Evolutionary conservation across 2,888 invertebrate species (phyloP).

Genomic region (Boloria euphrosyne): DNA sequence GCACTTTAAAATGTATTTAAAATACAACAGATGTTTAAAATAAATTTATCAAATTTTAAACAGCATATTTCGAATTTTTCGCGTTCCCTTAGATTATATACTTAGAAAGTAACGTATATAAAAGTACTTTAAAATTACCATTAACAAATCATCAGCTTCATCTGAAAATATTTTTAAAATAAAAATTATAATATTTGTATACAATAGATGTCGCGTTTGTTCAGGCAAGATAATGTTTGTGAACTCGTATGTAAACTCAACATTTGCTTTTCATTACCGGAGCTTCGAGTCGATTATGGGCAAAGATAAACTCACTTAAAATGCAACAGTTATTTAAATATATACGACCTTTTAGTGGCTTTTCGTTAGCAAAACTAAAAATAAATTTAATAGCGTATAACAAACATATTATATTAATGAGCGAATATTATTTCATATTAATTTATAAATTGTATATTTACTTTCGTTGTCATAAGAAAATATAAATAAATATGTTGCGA

Average conservation of each 20-base stretch:
- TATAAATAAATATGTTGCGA: no score
- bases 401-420: no score
- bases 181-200: conserved; percentile 12
- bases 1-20: no score
- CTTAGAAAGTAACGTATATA: background rate
- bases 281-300: conserved; percentile 26
- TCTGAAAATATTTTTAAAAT: background rate
- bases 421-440: no score
- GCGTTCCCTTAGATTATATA: no score
- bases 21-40: no score
- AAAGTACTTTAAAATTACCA: background rate
- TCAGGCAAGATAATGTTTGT: conserved; percentile 29
- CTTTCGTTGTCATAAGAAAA: no score
- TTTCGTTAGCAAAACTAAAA: background rate
- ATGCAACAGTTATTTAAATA: conserved; percentile 30
- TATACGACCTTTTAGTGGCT: background rate
- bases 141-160: background rate
- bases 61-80: no score
- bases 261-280: conserved; percentile 34
- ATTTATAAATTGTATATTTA: no score
- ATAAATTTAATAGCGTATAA: no score
- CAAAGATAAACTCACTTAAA: conserved; percentile 29
- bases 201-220: conserved; percentile 21
- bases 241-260: conserved; percentile 28
- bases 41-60: no score